Evolutionary conservation across 2,888 invertebrate genomes (phyloP).

Genomic region (Isoperla grammatica): DNA sequence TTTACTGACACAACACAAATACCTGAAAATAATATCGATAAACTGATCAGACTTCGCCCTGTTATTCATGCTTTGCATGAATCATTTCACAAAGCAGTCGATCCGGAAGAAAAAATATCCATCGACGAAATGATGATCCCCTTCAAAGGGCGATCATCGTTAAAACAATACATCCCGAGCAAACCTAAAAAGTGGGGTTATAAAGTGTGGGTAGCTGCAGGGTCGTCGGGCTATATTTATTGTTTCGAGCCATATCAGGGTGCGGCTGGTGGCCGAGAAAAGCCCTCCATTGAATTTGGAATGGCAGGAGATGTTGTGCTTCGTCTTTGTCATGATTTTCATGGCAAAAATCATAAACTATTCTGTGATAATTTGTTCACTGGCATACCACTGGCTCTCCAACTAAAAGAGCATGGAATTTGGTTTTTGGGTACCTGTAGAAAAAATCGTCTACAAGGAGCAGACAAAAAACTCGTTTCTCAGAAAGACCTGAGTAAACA

Average conservation of each 20-base stretch:
- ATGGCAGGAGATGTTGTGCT: not conserved
- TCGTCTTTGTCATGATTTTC: not conserved
- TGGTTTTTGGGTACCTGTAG: not conserved
- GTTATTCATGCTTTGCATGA: not conserved
- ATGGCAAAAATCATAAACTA: not conserved
- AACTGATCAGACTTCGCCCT: not conserved
- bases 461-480: not conserved
- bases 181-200: no score
- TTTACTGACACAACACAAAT: not conserved
- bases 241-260: no score
- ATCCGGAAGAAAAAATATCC: not conserved
- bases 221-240: not conserved
- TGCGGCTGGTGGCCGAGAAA: not conserved
- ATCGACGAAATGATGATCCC: constrained; percentile 3
- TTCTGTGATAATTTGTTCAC: not conserved
- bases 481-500: not conserved
- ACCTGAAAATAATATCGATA: not conserved
- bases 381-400: not conserved
- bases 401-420: not conserved
- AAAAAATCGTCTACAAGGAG: constrained; percentile 2
- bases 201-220: not conserved
- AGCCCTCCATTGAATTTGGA: not conserved
- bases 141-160: not conserved
- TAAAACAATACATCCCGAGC: not conserved
- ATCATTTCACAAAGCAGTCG: not conserved